A percentile compares a stretch with the other conserved stretches of the same genome.
These are phyloP conservation scores for Glaucidium brasilianum DNA, from an alignment of 2,113 vertebrate species.

Conservation along the genomic window DNA sequence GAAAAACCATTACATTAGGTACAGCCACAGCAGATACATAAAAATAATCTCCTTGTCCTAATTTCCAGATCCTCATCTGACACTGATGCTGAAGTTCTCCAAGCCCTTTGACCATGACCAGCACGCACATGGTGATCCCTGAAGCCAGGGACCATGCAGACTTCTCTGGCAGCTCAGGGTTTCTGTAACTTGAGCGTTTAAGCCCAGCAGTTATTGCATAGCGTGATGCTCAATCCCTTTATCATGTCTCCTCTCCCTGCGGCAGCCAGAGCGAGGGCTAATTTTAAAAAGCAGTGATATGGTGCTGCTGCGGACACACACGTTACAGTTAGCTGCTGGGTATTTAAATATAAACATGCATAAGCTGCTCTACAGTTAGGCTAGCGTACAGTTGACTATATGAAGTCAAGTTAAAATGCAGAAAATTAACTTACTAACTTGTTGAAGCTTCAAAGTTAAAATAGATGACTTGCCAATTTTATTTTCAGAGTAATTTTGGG, in stretches of 20 bases:
- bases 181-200: not conserved
- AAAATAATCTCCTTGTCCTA: not conserved
- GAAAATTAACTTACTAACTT: no score
- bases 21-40: rapidly evolving
- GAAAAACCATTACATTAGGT: not conserved
- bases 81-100: not conserved
- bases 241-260: not conserved
- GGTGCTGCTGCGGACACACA: not conserved
- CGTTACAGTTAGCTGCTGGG: not conserved
- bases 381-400: rapidly evolving
- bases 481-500: not conserved
- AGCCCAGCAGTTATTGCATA: not conserved
- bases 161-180: not conserved
- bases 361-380: not conserved
- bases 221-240: conserved; percentile 3
- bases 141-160: not conserved
- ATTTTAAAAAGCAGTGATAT: conserved; percentile 54
- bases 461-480: not conserved
- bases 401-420: rapidly evolving
- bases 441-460: not conserved
- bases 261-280: not conserved
- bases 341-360: not conserved
- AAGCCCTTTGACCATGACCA: not conserved
- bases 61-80: not conserved
- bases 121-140: rapidly evolving